Conservation (phyloP, 2,888 invertebrate genomes). For the Galerucella calmariensis region DNA sequence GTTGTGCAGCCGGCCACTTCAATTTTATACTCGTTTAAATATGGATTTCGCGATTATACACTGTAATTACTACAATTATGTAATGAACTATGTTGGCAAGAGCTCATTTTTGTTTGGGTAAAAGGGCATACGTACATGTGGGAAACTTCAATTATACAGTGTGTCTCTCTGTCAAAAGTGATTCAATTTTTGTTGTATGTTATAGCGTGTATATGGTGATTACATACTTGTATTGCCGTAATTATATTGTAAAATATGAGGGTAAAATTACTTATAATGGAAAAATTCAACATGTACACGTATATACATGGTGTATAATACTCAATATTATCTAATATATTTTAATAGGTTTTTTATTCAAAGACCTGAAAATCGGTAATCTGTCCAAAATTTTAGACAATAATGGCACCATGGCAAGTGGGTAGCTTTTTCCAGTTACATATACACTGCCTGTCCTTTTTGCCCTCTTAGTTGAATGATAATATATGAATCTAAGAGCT, state of each 20-base stretch:
- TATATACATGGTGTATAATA: not conserved
- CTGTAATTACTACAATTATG: slow-evolving; percentile 45
- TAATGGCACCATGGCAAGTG: too few species aligned
- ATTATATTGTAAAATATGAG: not conserved
- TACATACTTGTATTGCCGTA: not conserved
- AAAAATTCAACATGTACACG: not conserved
- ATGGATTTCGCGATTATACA: slow-evolving; percentile 44
- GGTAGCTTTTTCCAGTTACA: too few species aligned
- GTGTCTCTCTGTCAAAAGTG: slow-evolving; percentile 10
- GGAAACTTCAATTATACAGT: slow-evolving; percentile 46
- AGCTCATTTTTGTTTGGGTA: slow-evolving; percentile 43
- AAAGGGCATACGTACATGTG: slow-evolving; percentile 46
- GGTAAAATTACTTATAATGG: not conserved
- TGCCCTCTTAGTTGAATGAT: too few species aligned
- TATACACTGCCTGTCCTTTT: too few species aligned
- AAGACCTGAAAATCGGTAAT: too few species aligned
- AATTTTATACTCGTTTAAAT: slow-evolving; percentile 43
- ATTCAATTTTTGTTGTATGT: slow-evolving; percentile 1
- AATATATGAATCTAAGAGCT: too few species aligned
- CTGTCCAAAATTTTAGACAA: too few species aligned
- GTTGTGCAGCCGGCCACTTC: slow-evolving; percentile 37
- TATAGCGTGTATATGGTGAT: not conserved
- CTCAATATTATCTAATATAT: not conserved
- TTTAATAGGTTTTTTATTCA: too few species aligned
- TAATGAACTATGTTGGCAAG: slow-evolving; percentile 44